Conservation (phyloP, 2,888 invertebrate genomes). For the Tolmerus cingulatus region DNA sequence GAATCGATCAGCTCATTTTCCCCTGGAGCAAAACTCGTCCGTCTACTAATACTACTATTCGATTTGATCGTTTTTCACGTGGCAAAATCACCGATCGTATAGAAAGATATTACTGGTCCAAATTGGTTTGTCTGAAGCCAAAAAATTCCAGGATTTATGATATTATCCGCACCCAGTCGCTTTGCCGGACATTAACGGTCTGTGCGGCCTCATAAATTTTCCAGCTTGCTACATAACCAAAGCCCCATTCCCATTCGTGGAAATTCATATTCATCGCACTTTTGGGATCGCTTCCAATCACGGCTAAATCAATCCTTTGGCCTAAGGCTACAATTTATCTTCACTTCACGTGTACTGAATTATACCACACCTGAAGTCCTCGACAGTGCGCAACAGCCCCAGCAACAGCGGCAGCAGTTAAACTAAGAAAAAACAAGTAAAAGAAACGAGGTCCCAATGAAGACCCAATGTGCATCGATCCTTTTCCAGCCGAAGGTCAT, state of each 20-base stretch:
- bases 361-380: conserved; percentile 7
- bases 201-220: background rate
- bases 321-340: conserved; percentile 10
- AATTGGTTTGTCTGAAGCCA: background rate
- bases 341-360: conserved; percentile 8
- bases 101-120: background rate
- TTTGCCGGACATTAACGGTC: background rate
- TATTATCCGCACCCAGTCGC: background rate
- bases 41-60: background rate
- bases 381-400: background rate
- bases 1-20: background rate
- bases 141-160: background rate
- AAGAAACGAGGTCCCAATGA: background rate
- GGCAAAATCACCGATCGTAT: background rate
- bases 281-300: conserved; percentile 29
- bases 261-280: conserved; percentile 6
- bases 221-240: background rate
- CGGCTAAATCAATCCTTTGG: conserved; percentile 14
- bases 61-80: background rate
- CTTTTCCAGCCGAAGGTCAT: background rate
- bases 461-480: background rate
- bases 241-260: conserved; percentile 14
- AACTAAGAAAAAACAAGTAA: background rate
- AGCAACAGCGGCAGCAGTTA: background rate
- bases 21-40: background rate